These are phyloP conservation scores for Toxonevra muliebris DNA, from an alignment of 2,888 invertebrate species.

Conservation along the genomic window DNA sequence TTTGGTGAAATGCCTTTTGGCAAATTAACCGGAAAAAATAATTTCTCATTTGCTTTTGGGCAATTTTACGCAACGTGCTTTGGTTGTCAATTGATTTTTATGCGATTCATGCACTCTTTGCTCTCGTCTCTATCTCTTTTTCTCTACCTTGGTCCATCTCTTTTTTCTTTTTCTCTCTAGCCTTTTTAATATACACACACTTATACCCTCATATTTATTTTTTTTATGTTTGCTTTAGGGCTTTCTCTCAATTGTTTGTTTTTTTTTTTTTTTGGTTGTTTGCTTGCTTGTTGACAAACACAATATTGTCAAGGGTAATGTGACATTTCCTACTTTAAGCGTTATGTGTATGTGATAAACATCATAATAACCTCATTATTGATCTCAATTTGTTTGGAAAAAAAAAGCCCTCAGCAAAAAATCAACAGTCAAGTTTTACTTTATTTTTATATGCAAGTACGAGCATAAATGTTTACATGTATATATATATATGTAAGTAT, in stretches of 20 bases:
- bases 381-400: background rate
- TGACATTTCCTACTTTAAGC: background rate
- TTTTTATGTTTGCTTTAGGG: no score
- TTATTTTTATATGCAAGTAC: background rate
- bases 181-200: background rate
- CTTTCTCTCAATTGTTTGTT: background rate
- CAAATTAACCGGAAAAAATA: constrained; percentile 34
- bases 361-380: constrained; percentile 6
- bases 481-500: no score
- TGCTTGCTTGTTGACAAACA: background rate
- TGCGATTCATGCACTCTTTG: background rate
- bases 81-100: constrained; percentile 25
- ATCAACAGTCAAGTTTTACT: background rate
- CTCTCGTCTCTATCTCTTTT: background rate
- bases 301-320: constrained; percentile 8
- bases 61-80: constrained; percentile 27
- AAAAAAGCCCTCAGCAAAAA: background rate
- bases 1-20: background rate
- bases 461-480: background rate
- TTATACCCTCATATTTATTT: background rate
- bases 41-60: constrained; percentile 22
- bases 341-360: constrained; percentile 7
- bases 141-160: background rate
- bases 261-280: background rate
- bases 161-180: background rate